Conservation (phyloP, 2,797 vertebrate species). For the Mormyrus hasselquistii region DNA sequence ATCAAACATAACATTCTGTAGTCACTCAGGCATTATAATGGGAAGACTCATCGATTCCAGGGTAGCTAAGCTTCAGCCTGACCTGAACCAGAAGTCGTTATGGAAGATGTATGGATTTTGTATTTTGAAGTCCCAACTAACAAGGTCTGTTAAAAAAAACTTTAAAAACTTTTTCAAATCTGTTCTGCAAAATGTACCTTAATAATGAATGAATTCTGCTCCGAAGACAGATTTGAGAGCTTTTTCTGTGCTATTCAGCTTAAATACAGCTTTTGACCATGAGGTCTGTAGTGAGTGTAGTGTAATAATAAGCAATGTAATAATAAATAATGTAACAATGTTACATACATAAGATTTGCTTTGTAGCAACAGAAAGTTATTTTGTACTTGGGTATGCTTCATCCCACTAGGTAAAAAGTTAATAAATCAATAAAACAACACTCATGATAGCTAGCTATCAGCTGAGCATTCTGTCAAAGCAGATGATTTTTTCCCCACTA, state of each 20-base stretch:
- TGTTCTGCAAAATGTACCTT: neutral
- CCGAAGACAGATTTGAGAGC: neutral
- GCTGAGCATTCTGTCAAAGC: neutral
- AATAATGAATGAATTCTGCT: neutral
- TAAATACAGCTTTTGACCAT: neutral
- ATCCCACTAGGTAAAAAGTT: neutral
- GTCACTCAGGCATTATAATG: neutral
- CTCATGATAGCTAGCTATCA: neutral
- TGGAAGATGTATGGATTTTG: neutral
- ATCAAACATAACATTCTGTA: constrained; percentile 5
- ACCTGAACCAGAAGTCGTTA: neutral
- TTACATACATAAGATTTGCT: neutral
- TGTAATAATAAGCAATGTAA: neutral
- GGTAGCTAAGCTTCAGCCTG: neutral
- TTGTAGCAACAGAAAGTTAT: neutral
- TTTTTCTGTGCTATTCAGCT: neutral
- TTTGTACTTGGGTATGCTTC: neutral
- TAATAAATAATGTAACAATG: neutral
- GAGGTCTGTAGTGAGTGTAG: neutral
- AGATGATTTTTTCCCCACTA: neutral
- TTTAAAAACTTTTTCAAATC: neutral
- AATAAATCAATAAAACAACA: neutral
- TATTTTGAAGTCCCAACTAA: neutral
- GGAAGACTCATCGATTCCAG: neutral
- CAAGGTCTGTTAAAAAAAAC: neutral